Evolutionary conservation across 1,140 invertebrate species (phyloP), one percentile per base, ranked within the genome.

Genomic region (Calosoma granatense): DNA sequence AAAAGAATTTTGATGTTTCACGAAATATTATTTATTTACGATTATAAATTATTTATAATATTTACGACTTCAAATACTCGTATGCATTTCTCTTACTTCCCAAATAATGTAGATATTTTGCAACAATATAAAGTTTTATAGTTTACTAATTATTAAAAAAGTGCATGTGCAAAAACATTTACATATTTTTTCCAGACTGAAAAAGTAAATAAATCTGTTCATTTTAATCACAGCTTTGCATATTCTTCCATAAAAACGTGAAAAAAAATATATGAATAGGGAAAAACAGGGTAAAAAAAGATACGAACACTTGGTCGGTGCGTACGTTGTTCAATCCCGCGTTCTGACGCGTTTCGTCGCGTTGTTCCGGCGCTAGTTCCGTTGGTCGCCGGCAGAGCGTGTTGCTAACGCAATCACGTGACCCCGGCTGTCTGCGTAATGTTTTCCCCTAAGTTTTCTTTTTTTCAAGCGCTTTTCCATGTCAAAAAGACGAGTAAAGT

Each of bases 331-430:
- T 47, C 6, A 17, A 4, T 11, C 6, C 41, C 17, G 41, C 41
- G 17, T 36, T 47, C 6, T 17, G 41, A 4, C 15, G 41, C 41
- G 26, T 17, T 47, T 9, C 41, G 41, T 17, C 15, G 41, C 41
- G 26, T 17, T 47, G 41, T 47, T 47, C 41, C 41, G 41, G 41
- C 41, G 9, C 17, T 17, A 47, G 41, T 47, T 47, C 41, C 41
- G 41, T 17, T 17, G 6, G 41, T 17, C 15, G 41, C 41, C 41
- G 41, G 41, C 17, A 47, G 41, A 47, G 41, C 41, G 41, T 47
- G 41, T 17, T 47, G 15, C 41, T 47, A 47, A 47, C 41, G 41
- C 41, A 47, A 47, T 47, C 41, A 47, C 41, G 41, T 47, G 41
- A 47, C 41, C 41, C 15, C 41, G 41, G 6, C 41, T 47, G 41